Base-by-base conservation (phyloP, 2,888 invertebrate genomes). In the Artemia sinica region DNA sequence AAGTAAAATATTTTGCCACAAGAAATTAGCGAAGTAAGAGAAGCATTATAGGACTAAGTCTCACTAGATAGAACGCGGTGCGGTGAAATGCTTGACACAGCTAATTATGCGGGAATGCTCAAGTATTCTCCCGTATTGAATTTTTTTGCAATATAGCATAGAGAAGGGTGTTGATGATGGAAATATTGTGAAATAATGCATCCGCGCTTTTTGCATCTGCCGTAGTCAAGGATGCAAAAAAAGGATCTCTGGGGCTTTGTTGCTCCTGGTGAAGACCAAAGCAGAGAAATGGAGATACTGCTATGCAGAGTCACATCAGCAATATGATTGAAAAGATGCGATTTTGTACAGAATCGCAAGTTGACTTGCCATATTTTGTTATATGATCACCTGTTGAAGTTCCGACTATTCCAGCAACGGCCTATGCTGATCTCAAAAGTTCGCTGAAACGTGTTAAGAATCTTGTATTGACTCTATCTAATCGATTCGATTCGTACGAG, bases 391-490 rank as follows among this genome's bases (percentile, higher is more conserved):
- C 58, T 58, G 14, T 14, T 52, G 6, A 52, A 6, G 58, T 52
- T 52, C 58, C 58, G 6, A 52, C 58, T 58, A 9, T 58, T 58
- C 58, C 58, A 58, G 58, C 58, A 58, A 58, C 58, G 58, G 58
- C 58, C 58, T 6, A 8, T 14, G 58, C 58, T 58, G 58, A n/a
- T 58, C 8, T 58, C 58, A 58, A n/a, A 14, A 58, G 7, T 58
- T 58, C 58, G 0, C 58, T 58, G 58, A 58, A 58, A 58, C 8
- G 9, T 58, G 58, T 58, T 58, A 18, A 18, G 18, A 18, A 18
- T 1, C 18, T 18, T 18, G 18, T 18, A 18, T 18, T 18, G 18
- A 18, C 18, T 1, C 18, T 18, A 18, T 18, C 58, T 58, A 8
- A 58, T 14, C 58, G 58, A 58, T 8, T 58, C n/a, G 8, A 58